These are phyloP conservation scores for Malacosoma neustria DNA, from an alignment of 2,888 invertebrate genomes.

Conservation along the genomic window DNA sequence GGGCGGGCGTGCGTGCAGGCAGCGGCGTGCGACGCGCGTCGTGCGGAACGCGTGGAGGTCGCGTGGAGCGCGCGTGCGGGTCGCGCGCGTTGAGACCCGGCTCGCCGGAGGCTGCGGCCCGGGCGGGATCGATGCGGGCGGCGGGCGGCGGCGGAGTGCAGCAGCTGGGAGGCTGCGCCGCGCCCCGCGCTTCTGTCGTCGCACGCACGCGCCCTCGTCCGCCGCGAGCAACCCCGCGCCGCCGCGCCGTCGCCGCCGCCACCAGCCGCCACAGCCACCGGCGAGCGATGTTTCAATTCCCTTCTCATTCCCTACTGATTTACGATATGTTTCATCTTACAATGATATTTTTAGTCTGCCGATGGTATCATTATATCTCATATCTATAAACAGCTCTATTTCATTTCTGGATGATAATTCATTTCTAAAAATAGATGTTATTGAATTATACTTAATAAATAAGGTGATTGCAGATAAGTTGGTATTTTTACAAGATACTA, in stretches of 20 bases:
- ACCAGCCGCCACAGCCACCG: slow-evolving; percentile 20
- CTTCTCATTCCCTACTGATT: slow-evolving; percentile 54
- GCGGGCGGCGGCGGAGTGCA: slow-evolving; percentile 72
- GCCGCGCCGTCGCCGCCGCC: slow-evolving; percentile 24
- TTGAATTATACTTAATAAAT: no score
- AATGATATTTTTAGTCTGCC: slow-evolving; percentile 21
- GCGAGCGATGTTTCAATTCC: slow-evolving; percentile 51
- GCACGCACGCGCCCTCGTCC: slow-evolving; percentile 18
- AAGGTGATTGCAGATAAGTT: no score
- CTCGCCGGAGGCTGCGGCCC: slow-evolving; percentile 29
- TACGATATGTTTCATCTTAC: slow-evolving; percentile 37
- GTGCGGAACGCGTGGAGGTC: slow-evolving; percentile 37
- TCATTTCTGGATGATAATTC: not conserved
- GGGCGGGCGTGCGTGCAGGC: slow-evolving; percentile 29
- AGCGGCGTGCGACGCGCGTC: slow-evolving; percentile 30
- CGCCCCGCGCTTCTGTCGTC: slow-evolving; percentile 32
- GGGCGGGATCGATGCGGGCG: slow-evolving; percentile 66
- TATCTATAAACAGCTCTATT: not conserved
- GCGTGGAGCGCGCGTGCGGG: slow-evolving; percentile 40
- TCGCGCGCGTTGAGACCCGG: slow-evolving; percentile 46
- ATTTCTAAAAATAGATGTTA: not conserved
- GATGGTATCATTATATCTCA: not conserved
- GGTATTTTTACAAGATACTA: no score
- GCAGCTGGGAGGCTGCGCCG: slow-evolving; percentile 60
- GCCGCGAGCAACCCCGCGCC: slow-evolving; percentile 22